Percentiles rank a stretch among this genome's conserved stretches.
These are phyloP conservation scores for Saxicola maurus DNA, from an alignment of 2,797 vertebrate species.

Conservation along the genomic window DNA sequence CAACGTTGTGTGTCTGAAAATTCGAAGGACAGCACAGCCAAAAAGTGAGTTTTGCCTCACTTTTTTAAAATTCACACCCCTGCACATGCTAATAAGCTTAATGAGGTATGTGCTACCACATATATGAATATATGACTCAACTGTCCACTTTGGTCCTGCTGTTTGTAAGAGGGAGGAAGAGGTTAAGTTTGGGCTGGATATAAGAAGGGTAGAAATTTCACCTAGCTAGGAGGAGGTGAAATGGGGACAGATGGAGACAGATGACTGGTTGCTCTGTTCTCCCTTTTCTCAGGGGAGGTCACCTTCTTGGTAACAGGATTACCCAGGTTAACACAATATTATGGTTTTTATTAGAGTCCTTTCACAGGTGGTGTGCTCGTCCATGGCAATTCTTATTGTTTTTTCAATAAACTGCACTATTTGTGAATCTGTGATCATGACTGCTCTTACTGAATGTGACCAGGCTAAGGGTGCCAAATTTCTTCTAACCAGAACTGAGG, in stretches of 20 bases:
- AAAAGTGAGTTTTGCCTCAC: background rate
- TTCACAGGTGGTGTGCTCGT: background rate
- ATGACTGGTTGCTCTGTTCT: background rate
- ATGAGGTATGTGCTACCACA: background rate
- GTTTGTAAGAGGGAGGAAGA: background rate
- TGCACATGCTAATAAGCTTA: background rate
- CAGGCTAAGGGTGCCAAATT: background rate
- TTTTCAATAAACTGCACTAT: background rate
- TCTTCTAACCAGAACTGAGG: background rate
- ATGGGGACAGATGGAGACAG: background rate
- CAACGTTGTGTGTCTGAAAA: accelerated
- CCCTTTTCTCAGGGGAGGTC: background rate
- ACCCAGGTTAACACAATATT: background rate
- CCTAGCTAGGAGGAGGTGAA: background rate
- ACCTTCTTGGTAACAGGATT: background rate
- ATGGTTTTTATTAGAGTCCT: background rate
- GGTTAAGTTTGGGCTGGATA: background rate
- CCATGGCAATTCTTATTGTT: background rate
- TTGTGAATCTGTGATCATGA: background rate
- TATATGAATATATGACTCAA: background rate
- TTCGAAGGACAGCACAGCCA: background rate
- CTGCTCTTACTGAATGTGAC: accelerated
- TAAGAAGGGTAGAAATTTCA: background rate
- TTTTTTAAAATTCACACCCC: background rate
- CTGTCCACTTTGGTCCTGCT: background rate